Percentiles rank a stretch among this genome's conserved stretches.
phyloP scores from a whole-genome alignment of 1,140 invertebrate species.

The Drosophila ohnishii region DNA sequence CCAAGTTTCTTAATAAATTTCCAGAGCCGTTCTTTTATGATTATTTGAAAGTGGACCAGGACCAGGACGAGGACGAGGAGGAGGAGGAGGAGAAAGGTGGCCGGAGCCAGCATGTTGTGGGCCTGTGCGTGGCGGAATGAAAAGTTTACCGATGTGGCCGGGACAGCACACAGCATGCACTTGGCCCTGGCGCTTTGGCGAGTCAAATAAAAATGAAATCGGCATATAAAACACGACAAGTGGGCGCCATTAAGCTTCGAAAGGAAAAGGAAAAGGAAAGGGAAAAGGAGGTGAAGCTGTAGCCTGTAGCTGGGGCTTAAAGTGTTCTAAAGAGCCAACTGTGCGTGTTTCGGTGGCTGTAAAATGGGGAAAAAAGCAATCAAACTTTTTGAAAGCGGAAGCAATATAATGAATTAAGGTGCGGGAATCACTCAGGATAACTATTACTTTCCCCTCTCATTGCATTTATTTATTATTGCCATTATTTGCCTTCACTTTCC shows the following conservation, averaged over 20 bases:
- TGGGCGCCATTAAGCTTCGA: constrained; percentile 40
- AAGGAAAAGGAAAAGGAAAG: not conserved
- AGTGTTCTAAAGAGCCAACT: constrained; percentile 17
- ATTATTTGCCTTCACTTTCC: not conserved
- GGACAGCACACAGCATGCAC: constrained; percentile 33
- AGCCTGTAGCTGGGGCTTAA: not conserved
- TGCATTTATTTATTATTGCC: not conserved
- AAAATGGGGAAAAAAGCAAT: constrained; percentile 41
- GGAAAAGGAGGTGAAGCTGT: not conserved
- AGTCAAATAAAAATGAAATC: constrained; percentile 58
- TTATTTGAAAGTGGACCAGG: constrained; percentile 41
- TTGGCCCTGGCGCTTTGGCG: constrained; percentile 50
- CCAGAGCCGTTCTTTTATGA: constrained; percentile 52
- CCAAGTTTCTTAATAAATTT: constrained; percentile 64
- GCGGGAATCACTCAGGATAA: constrained; percentile 2
- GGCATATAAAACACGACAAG: constrained; percentile 62
- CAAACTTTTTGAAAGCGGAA: constrained; percentile 38
- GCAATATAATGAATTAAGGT: constrained; percentile 33
- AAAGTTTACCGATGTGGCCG: constrained; percentile 45
- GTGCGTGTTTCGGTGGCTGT: constrained; percentile 1
- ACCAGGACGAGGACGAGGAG: no score
- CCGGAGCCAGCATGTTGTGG: constrained; percentile 12
- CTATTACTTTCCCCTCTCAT: not conserved
- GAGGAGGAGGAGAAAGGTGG: not conserved
- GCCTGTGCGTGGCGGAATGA: constrained; percentile 23